A percentile compares a stretch with the other conserved stretches of the same genome.
phyloP scores from a whole-genome alignment of 2,888 invertebrate species.

The Eremobia ochroleuca region DNA sequence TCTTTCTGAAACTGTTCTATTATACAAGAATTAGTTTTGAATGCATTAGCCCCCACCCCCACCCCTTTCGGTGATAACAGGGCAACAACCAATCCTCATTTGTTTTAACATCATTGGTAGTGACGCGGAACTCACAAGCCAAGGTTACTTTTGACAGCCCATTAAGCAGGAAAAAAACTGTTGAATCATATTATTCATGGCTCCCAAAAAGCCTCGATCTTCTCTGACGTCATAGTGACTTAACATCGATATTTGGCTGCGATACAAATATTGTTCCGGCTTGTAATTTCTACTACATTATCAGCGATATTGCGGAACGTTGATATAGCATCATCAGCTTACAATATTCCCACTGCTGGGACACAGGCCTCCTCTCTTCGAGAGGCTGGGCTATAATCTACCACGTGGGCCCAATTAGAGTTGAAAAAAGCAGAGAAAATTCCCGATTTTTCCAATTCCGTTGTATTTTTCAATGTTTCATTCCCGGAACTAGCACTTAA shows the following conservation, averaged over 20 bases:
- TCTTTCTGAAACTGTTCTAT: too few relatives aligned
- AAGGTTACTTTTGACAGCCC: slow-evolving; percentile 27
- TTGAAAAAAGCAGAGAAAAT: too few relatives aligned
- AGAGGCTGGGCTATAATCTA: too few relatives aligned
- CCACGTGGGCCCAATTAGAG: too few relatives aligned
- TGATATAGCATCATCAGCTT: too few relatives aligned
- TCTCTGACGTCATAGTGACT: slow-evolving; percentile 56
- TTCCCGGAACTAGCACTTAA: too few relatives aligned
- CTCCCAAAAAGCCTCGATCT: slow-evolving; percentile 35
- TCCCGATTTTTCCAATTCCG: too few relatives aligned
- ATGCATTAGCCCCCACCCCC: background rate
- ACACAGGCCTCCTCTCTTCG: too few relatives aligned
- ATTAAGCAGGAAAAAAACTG: slow-evolving; percentile 47
- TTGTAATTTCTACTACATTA: background rate
- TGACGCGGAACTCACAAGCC: slow-evolving; percentile 1
- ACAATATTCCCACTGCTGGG: too few relatives aligned
- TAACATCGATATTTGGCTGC: slow-evolving; percentile 47
- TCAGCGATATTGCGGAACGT: background rate
- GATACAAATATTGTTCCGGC: slow-evolving; percentile 47
- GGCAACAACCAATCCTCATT: slow-evolving; percentile 13
- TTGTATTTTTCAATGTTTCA: too few relatives aligned
- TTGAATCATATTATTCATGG: slow-evolving; percentile 48
- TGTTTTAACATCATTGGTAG: slow-evolving; percentile 6
- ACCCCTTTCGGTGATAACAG: background rate
- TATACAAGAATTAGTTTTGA: background rate